A percentile compares a stretch with the other conserved stretches of the same genome.
Evolutionary conservation across 1,140 invertebrate genomes (phyloP).

Genomic region (Helicoverpa zea): DNA sequence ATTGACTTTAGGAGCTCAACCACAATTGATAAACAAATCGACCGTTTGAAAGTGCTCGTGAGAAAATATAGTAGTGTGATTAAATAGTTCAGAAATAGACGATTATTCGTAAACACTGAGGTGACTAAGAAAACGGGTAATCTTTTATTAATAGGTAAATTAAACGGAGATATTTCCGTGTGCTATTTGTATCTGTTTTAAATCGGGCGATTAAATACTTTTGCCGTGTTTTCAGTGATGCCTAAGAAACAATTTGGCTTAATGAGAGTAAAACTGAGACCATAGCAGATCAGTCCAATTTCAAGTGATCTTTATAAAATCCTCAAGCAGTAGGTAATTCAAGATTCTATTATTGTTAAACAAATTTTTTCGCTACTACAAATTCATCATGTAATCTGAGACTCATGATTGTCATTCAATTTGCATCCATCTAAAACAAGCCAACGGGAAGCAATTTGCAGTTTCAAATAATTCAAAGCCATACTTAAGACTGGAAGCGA

Average conservation of each 20-base stretch:
- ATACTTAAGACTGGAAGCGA: constrained; percentile 1
- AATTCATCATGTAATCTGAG: not conserved
- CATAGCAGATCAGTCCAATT: too few species aligned
- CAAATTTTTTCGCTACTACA: too few species aligned
- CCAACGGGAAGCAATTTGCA: not conserved
- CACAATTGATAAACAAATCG: constrained; percentile 34
- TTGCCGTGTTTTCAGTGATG: too few species aligned
- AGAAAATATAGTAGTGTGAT: constrained; percentile 24
- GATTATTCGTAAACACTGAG: not conserved
- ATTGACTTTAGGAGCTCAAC: constrained; percentile 44
- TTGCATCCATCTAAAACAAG: not conserved
- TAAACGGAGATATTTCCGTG: not conserved
- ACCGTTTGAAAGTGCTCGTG: constrained; percentile 12
- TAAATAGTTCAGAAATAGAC: constrained; percentile 11
- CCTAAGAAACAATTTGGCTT: too few species aligned
- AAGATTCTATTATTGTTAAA: too few species aligned
- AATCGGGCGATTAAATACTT: too few species aligned
- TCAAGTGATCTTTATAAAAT: too few species aligned
- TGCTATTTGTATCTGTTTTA: not conserved
- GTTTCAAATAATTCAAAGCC: constrained; percentile 2
- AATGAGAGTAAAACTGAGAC: too few species aligned
- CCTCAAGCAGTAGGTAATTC: too few species aligned
- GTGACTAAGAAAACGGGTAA: constrained; percentile 22
- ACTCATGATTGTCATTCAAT: too few species aligned
- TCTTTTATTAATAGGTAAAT: constrained; percentile 2